Evolutionary conservation across 2,797 vertebrate genomes (phyloP).

Genomic region (Hemitrygon akajei): DNA sequence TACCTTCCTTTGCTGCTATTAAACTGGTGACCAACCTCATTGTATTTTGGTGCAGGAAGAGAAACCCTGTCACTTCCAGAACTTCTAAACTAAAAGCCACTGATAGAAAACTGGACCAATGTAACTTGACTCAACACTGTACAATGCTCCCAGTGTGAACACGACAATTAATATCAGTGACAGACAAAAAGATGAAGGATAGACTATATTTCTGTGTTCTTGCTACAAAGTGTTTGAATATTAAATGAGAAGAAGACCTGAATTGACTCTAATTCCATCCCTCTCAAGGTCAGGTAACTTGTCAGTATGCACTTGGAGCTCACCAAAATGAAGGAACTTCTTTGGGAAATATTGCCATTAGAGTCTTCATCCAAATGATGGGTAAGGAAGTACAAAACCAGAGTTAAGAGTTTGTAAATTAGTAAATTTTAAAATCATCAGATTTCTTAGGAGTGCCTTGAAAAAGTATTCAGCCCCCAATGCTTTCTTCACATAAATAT

Average conservation of each 20-base stretch:
- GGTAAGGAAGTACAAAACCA: background rate
- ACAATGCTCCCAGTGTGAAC: background rate
- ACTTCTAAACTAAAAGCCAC: background rate
- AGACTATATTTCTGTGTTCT: background rate
- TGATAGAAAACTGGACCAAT: background rate
- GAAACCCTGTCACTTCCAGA: background rate
- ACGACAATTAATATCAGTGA: background rate
- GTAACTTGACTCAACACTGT: background rate
- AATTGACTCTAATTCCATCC: background rate
- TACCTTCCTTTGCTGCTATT: background rate
- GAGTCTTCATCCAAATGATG: too few relatives aligned
- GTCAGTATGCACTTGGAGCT: too few relatives aligned
- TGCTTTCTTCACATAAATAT: too few relatives aligned
- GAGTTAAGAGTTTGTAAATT: background rate
- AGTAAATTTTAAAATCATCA: background rate
- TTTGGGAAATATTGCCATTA: background rate
- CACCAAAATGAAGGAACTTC: background rate
- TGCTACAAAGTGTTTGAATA: background rate
- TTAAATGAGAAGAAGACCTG: background rate
- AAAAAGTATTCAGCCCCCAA: too few relatives aligned
- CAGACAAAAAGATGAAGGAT: background rate
- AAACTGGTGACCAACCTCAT: background rate
- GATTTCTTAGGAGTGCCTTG: background rate
- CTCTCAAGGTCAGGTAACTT: background rate
- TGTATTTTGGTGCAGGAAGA: background rate